These are phyloP conservation scores for Sapajus apella DNA, from an alignment of 2,113 vertebrate species.

Conservation along the genomic window DNA sequence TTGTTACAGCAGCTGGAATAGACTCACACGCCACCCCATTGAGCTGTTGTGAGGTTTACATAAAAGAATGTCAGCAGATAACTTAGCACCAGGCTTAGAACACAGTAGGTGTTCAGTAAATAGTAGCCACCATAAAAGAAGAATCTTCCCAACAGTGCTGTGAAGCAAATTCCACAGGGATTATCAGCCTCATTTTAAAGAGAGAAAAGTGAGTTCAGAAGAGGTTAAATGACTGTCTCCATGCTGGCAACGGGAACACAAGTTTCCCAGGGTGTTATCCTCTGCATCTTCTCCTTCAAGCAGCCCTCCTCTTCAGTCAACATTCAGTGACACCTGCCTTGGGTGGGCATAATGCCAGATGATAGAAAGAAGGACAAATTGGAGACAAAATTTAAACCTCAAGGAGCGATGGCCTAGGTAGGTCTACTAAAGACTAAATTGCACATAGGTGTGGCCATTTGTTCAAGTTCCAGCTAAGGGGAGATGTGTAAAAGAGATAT, in stretches of 20 bases:
- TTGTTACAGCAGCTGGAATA: not conserved
- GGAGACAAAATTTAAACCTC: not conserved
- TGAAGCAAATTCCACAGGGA: not conserved
- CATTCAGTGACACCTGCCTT: not conserved
- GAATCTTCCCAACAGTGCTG: not conserved
- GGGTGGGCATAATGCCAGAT: not conserved
- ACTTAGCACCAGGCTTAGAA: not conserved
- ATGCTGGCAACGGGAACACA: rapidly evolving
- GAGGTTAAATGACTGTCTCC: not conserved
- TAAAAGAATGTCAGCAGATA: not conserved
- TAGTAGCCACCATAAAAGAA: not conserved
- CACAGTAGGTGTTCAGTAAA: not conserved
- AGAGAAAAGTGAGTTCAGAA: not conserved
- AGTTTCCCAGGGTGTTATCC: not conserved
- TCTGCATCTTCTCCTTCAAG: no score
- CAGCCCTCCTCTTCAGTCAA: not conserved
- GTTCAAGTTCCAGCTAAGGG: not conserved
- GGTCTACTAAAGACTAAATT: not conserved
- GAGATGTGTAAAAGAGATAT: not conserved
- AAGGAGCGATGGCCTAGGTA: not conserved
- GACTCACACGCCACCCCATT: rapidly evolving
- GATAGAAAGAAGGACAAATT: not conserved
- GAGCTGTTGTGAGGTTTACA: not conserved
- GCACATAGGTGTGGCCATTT: not conserved
- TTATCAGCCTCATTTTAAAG: not conserved